Evolutionary conservation across 2,113 vertebrate species (phyloP).

Genomic region (Nannospalax galili): DNA sequence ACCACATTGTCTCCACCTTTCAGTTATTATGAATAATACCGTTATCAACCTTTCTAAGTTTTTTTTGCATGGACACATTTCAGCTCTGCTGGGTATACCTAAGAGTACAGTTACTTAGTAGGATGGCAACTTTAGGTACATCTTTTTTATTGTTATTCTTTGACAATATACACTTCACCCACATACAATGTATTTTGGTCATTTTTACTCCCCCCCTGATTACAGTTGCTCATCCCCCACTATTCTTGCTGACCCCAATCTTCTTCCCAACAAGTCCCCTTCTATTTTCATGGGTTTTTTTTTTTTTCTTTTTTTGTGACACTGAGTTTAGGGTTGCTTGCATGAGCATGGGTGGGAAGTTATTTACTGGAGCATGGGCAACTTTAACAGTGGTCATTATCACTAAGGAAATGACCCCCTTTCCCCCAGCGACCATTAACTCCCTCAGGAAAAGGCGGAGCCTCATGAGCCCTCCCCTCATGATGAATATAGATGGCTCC

Average conservation of each 20-base stretch:
- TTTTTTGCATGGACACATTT: not conserved
- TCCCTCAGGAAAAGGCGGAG: not conserved
- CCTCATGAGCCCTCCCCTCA: not conserved
- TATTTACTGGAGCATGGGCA: not conserved
- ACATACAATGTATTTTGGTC: not conserved
- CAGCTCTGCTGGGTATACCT: not conserved
- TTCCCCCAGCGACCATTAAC: not conserved
- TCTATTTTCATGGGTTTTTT: not conserved
- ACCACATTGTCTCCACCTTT: not conserved
- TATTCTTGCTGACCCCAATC: not conserved
- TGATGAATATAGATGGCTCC: no score
- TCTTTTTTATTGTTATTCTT: not conserved
- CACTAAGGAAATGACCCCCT: not conserved
- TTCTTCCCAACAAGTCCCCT: not conserved
- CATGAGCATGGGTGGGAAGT: not conserved
- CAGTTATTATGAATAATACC: not conserved
- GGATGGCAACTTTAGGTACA: not conserved
- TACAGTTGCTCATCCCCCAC: not conserved
- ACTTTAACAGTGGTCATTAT: not conserved
- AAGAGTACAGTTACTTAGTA: not conserved
- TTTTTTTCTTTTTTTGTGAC: not conserved
- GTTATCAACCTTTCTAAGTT: not conserved
- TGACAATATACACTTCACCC: no score
- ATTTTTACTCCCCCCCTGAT: no score
- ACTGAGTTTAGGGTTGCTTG: not conserved